Percentiles rank a stretch among this genome's conserved stretches.
Conservation (phyloP, 2,797 vertebrate species). For the Triplophysa bombifrons region DNA sequence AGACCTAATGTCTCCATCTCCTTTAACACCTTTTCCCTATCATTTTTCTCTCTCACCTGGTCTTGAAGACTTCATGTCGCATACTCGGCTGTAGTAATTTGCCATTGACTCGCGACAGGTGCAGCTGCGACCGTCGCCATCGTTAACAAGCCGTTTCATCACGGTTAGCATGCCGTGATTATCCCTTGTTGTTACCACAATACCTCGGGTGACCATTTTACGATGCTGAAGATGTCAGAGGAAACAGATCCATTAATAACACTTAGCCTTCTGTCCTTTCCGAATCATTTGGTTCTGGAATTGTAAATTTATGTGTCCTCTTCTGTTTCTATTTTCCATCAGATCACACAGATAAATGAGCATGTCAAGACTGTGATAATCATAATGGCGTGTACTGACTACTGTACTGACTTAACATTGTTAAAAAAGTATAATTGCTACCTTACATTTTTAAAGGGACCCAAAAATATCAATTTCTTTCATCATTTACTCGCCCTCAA, state of each 20-base stretch:
- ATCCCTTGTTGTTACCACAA: slow-evolving; percentile 68
- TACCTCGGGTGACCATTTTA: slow-evolving; percentile 52
- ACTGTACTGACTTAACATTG: neutral
- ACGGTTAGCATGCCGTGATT: slow-evolving; percentile 73
- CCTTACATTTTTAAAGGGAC: neutral
- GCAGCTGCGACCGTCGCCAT: slow-evolving; percentile 72
- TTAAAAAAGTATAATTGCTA: neutral
- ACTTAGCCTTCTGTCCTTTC: slow-evolving; percentile 49
- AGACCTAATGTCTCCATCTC: slow-evolving; percentile 51
- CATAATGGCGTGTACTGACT: slow-evolving; percentile 14
- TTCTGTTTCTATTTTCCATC: slow-evolving; percentile 31
- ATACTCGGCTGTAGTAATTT: slow-evolving; percentile 79
- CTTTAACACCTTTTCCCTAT: neutral
- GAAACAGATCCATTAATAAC: slow-evolving; percentile 55
- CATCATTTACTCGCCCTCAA: too few species aligned
- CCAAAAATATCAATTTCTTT: too few species aligned
- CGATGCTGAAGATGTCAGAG: slow-evolving; percentile 40
- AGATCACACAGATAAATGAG: slow-evolving; percentile 33
- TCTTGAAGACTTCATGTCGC: slow-evolving; percentile 71
- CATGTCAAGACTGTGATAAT: slow-evolving; percentile 24
- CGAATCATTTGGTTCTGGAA: slow-evolving; percentile 37
- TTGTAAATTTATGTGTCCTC: slow-evolving; percentile 34
- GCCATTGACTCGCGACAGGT: slow-evolving; percentile 76
- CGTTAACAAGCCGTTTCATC: slow-evolving; percentile 79
- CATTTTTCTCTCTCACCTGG: slow-evolving; percentile 6